A percentile compares a stretch with the other conserved stretches of the same genome.
phyloP scores from a whole-genome alignment of 2,797 vertebrate species.

The Phyllotis vaccarum region DNA sequence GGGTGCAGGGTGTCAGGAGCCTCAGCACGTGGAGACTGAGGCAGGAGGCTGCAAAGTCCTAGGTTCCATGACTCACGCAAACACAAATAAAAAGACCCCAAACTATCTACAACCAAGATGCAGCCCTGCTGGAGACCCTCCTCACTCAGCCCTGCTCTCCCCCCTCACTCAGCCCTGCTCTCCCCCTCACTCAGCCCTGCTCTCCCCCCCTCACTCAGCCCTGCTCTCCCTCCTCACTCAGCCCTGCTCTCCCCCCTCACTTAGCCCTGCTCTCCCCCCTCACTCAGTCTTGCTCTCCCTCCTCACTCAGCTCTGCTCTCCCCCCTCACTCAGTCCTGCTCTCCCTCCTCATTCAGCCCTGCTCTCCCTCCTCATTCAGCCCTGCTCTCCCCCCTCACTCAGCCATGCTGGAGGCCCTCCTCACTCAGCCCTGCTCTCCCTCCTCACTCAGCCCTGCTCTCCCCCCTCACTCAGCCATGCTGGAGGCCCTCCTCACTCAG shows the following conservation, averaged over 20 bases:
- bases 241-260: too few species aligned
- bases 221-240: rapidly evolving
- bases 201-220: too few species aligned
- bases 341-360: neutral
- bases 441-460: neutral
- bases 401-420: rapidly evolving
- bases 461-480: too few species aligned
- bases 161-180: too few species aligned
- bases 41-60: neutral
- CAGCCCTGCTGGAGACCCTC: too few species aligned
- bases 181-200: too few species aligned
- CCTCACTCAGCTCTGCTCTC: neutral
- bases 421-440: neutral
- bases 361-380: too few species aligned
- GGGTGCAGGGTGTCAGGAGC: neutral
- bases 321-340: too few species aligned
- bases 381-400: neutral
- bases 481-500: rapidly evolving
- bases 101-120: neutral
- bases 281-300: too few species aligned
- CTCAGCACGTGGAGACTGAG: too few species aligned
- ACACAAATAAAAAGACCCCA: neutral
- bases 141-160: too few species aligned
- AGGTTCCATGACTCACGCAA: neutral
- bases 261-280: too few species aligned